phyloP scores from a whole-genome alignment of 2,888 invertebrate genomes.

The Ectemnius cavifrons region DNA sequence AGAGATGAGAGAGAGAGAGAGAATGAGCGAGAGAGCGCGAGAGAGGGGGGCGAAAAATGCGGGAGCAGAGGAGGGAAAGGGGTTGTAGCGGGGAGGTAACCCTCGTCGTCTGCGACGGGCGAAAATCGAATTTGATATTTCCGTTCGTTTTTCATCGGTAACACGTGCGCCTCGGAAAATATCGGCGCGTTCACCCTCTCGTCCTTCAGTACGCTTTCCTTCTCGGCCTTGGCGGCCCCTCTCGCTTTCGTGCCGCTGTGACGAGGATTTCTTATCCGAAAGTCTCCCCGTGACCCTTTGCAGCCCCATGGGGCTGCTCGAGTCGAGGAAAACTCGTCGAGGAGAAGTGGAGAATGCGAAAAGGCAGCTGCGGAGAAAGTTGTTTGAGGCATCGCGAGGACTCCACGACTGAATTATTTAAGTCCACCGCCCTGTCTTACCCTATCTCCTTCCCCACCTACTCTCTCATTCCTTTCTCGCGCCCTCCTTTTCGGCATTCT shows the following conservation, averaged over 20 bases:
- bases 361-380: constrained; percentile 58
- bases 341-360: constrained; percentile 51
- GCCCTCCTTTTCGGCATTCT: constrained; percentile 8
- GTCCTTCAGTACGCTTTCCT: background rate
- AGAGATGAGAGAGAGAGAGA: constrained; percentile 8
- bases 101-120: constrained; percentile 45
- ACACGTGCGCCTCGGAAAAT: constrained; percentile 57
- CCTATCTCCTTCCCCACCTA: constrained; percentile 23
- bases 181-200: constrained; percentile 20
- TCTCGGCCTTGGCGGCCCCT: constrained; percentile 2
- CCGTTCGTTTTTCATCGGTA: constrained; percentile 60
- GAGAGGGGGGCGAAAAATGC: constrained; percentile 1
- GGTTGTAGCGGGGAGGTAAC: constrained; percentile 45
- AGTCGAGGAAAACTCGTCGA: constrained; percentile 20
- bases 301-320: constrained; percentile 16
- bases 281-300: constrained; percentile 9
- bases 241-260: constrained; percentile 19
- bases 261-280: constrained; percentile 57
- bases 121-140: constrained; percentile 67
- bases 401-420: constrained; percentile 70
- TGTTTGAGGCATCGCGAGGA: constrained; percentile 48
- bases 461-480: constrained; percentile 13
- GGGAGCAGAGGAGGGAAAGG: constrained; percentile 22
- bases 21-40: background rate
- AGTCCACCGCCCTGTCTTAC: constrained; percentile 57